Percentiles rank a stretch among this genome's conserved stretches.
Evolutionary conservation across 2,888 invertebrate species (phyloP).

Genomic region (Cheilosia grossa): DNA sequence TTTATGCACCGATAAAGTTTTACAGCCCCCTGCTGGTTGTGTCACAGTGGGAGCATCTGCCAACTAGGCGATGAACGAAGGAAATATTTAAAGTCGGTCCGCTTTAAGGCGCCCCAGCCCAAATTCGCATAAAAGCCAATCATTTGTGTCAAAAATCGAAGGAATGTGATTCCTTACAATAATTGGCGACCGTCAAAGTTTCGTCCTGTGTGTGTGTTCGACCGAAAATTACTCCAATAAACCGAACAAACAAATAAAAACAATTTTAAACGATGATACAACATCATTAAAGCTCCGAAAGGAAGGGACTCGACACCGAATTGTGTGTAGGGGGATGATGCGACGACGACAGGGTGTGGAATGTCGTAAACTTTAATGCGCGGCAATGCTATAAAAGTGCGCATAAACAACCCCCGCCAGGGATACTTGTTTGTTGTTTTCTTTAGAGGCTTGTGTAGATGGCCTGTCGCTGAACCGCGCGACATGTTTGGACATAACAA

Average conservation of each 20-base stretch:
- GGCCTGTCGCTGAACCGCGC: background rate
- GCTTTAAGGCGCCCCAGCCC: slow-evolving; percentile 25
- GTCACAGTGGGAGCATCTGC: slow-evolving; percentile 16
- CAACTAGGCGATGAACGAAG: slow-evolving; percentile 21
- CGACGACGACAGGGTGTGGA: slow-evolving; percentile 11
- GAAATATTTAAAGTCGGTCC: slow-evolving; percentile 49
- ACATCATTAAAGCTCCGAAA: slow-evolving; percentile 64
- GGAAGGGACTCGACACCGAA: slow-evolving; percentile 29
- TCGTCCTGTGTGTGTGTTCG: slow-evolving; percentile 18
- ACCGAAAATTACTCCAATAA: slow-evolving; percentile 73
- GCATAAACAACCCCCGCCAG: slow-evolving; percentile 67
- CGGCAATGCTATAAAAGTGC: slow-evolving; percentile 68
- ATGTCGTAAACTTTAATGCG: slow-evolving; percentile 68
- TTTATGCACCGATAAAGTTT: slow-evolving; percentile 62
- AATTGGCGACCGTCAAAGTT: slow-evolving; percentile 49
- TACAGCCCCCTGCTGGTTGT: background rate
- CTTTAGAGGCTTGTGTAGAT: slow-evolving; percentile 1
- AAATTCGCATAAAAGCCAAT: slow-evolving; percentile 68
- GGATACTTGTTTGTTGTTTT: slow-evolving; percentile 19
- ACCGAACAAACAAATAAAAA: slow-evolving; percentile 72
- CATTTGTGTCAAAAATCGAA: slow-evolving; percentile 70
- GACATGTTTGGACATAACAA: slow-evolving; percentile 31
- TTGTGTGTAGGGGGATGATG: slow-evolving; percentile 1
- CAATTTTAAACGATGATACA: slow-evolving; percentile 74
- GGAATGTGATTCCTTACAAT: slow-evolving; percentile 55